phyloP scores from a whole-genome alignment of 1,140 invertebrate species.

The Drosophila parvula region DNA sequence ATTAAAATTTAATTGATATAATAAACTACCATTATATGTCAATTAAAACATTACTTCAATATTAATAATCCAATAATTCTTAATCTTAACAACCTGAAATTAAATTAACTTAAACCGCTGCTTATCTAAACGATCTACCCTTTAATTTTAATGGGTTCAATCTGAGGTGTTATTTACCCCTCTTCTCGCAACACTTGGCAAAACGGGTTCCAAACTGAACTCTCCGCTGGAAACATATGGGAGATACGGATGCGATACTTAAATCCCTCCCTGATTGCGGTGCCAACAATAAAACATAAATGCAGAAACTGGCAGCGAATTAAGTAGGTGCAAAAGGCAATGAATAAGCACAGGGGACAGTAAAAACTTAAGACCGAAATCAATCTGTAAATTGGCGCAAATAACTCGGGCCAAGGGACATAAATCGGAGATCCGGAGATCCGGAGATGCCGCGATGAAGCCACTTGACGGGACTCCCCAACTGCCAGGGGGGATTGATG shows the following conservation, averaged over 20 bases:
- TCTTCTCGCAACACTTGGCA: neutral
- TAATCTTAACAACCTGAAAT: neutral
- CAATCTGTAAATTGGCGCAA: constrained; percentile 75
- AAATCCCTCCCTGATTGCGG: neutral
- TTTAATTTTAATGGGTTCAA: neutral
- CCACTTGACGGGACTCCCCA: constrained; percentile 52
- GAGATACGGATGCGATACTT: neutral
- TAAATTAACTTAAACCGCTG: neutral
- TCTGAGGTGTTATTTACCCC: constrained; percentile 8
- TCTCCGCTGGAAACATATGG: neutral
- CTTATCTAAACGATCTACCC: neutral
- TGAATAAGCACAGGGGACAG: constrained; percentile 43
- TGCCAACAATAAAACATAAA: constrained; percentile 29
- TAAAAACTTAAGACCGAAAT: constrained; percentile 64
- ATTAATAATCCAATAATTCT: too few relatives aligned
- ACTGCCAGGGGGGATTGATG: constrained; percentile 23
- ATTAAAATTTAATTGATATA: too few relatives aligned
- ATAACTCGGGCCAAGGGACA: constrained; percentile 65
- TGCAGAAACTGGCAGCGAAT: constrained; percentile 3
- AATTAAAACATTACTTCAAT: too few relatives aligned
- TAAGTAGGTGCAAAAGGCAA: constrained; percentile 61
- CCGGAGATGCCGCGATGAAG: constrained; percentile 42
- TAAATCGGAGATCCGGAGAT: constrained; percentile 61
- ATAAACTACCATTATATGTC: too few relatives aligned
- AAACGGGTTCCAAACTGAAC: constrained; percentile 8